Percentiles rank a stretch among this genome's conserved stretches.
Evolutionary conservation across 2,113 vertebrate species (phyloP).

Genomic region (Baryphthengus martii): DNA sequence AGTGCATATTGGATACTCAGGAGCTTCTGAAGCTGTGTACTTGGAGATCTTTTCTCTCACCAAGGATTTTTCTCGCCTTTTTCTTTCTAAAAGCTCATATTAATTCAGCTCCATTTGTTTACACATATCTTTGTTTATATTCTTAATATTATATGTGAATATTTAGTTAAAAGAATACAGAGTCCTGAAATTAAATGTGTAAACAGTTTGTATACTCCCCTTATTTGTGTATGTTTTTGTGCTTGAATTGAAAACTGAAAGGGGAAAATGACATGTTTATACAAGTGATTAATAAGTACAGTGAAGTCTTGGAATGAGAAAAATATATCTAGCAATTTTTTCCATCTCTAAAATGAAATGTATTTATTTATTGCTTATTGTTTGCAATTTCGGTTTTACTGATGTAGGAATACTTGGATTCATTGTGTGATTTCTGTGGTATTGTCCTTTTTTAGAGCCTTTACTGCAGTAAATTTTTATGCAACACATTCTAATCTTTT

Average conservation of each 20-base stretch:
- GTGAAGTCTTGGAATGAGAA: not conserved
- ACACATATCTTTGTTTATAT: not conserved
- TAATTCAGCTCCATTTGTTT: not conserved
- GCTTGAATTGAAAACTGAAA: not conserved
- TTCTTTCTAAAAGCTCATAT: not conserved
- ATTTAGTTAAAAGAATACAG: not conserved
- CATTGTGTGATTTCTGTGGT: rapidly evolving
- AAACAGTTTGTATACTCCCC: not conserved
- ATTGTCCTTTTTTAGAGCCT: not conserved
- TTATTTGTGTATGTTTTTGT: not conserved
- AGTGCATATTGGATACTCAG: not conserved
- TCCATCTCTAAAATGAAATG: not conserved
- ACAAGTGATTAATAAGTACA: not conserved
- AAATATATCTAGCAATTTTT: not conserved
- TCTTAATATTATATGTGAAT: not conserved
- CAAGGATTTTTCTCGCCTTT: not conserved
- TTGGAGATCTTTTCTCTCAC: not conserved
- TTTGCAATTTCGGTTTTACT: not conserved
- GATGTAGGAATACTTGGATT: not conserved
- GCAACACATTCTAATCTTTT: not conserved
- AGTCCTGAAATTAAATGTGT: not conserved
- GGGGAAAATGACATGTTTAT: not conserved
- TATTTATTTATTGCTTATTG: not conserved
- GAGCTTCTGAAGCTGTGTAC: not conserved
- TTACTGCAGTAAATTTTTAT: not conserved